Evolutionary conservation across 2,113 vertebrate genomes (phyloP), one percentile per base, ranked within the genome.

Genomic region (Clarias batrachus): DNA sequence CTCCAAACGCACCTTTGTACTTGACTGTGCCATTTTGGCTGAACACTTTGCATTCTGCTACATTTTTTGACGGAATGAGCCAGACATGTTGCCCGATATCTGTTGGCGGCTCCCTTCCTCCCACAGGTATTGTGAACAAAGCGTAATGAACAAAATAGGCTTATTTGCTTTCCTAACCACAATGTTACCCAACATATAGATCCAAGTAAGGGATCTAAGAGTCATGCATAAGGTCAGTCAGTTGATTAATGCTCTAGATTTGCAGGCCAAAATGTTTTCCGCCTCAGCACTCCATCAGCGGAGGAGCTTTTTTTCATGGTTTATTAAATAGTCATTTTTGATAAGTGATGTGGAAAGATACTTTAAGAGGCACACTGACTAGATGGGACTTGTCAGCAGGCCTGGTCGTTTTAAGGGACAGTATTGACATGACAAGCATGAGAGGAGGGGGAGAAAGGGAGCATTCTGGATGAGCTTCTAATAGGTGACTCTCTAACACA

Each of bases 281-380:
- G 95, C 97, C 95, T 94, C 96, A 95, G 94, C 95, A 94, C 95
- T 95, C 95, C 92, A 92, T 96, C 96, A 95, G 96, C 92, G 92
- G 94, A 96, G 97, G 97, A 97, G 96, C 95, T 97, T 97, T 98
- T 65, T 97, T 96, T 97, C 97, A 99, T 98, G 97, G 95, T 98
- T 99, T 98, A 98, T 98, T 99, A 97, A 98, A 94, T 95, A 96
- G 96, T 97, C 96, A 97, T 96, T 97, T 48, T 95, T 98, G 97
- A 98, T 98, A 96, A 97, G 96, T 93, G 94, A 91, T 21, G 95
- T 96, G 97, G 95, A 96, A 95, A 96, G 96, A 96, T 97, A 96
- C 93, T 96, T 96, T 96, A 96, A 96, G 96, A 96, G 95, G 96
- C 96, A 96, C 96, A 96, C 95, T 96, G 96, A 96, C 94, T 95